These are phyloP conservation scores for Nasonia giraulti DNA, from an alignment of 1,140 invertebrate species.

Conservation along the genomic window DNA sequence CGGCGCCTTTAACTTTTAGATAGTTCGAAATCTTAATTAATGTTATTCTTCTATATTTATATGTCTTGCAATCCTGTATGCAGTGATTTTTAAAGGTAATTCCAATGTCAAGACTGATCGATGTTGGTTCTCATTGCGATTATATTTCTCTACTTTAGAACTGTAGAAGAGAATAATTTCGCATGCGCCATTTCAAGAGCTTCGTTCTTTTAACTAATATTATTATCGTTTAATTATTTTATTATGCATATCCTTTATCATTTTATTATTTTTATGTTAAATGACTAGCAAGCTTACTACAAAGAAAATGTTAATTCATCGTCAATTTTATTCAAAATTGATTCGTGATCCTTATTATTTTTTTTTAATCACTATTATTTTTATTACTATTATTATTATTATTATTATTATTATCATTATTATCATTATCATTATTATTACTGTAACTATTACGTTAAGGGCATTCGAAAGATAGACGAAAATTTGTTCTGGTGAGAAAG, in stretches of 20 bases:
- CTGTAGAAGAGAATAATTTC: conserved; percentile 25
- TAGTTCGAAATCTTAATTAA: conserved; percentile 66
- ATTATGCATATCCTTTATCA: conserved; percentile 20
- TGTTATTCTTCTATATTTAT: conserved; percentile 71
- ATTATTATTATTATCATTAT: conserved; percentile 5
- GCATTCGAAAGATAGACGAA: conserved; percentile 34
- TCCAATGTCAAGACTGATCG: conserved; percentile 71
- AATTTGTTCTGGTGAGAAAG: conserved; percentile 49
- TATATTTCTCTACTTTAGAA: conserved; percentile 42
- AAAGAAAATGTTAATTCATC: conserved; percentile 23
- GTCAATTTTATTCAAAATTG: conserved; percentile 3
- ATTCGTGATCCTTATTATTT: conserved; percentile 18
- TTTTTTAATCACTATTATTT: background rate
- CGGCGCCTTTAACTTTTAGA: conserved; percentile 57
- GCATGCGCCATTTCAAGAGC: conserved; percentile 45
- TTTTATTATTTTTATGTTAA: conserved; percentile 17
- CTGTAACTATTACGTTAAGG: conserved; percentile 34
- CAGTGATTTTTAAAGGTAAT: conserved; percentile 67
- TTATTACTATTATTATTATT: background rate
- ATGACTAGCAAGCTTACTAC: background rate
- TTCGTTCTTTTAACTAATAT: conserved; percentile 49
- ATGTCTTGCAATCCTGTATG: conserved; percentile 67
- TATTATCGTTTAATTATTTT: conserved; percentile 43
- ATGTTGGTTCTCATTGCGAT: conserved; percentile 65
- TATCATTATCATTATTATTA: conserved; percentile 5